Conservation (phyloP, 2,113 vertebrate species). For the Siniperca chuatsi region DNA sequence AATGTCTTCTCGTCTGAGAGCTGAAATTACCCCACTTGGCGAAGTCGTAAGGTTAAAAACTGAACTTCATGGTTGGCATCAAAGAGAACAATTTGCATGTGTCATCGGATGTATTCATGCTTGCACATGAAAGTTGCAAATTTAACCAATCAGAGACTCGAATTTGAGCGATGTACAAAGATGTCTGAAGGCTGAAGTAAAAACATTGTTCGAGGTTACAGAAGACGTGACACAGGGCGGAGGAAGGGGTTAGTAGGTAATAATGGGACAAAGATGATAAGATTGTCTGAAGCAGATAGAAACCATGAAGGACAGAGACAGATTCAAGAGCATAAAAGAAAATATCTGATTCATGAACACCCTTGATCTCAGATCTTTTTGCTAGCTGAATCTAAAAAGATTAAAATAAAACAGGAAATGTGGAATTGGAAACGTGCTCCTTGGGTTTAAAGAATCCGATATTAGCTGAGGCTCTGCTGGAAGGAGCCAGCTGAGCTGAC, state of each 20-base stretch:
- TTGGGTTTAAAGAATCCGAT: constrained; percentile 7
- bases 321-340: constrained; percentile 1
- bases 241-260: constrained; percentile 13
- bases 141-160: not conserved
- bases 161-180: not conserved
- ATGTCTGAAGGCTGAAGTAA: not conserved
- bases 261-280: constrained; percentile 33
- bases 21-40: constrained; percentile 16
- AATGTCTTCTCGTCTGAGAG: not conserved
- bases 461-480: not conserved
- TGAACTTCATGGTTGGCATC: not conserved
- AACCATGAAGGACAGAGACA: constrained; percentile 19
- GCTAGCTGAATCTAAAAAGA: constrained; percentile 10
- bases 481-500: not conserved
- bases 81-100: not conserved
- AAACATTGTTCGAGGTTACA: not conserved
- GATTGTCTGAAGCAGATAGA: constrained; percentile 55
- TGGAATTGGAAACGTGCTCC: not conserved
- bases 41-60: constrained; percentile 5
- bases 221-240: not conserved
- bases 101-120: not conserved
- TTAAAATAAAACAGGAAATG: constrained; percentile 20
- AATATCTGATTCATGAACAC: constrained; percentile 24
- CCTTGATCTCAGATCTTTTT: constrained; percentile 20
- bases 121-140: not conserved